Evolutionary conservation across 1,140 invertebrate genomes (phyloP).

Genomic region (Drosophila nebulosa): DNA sequence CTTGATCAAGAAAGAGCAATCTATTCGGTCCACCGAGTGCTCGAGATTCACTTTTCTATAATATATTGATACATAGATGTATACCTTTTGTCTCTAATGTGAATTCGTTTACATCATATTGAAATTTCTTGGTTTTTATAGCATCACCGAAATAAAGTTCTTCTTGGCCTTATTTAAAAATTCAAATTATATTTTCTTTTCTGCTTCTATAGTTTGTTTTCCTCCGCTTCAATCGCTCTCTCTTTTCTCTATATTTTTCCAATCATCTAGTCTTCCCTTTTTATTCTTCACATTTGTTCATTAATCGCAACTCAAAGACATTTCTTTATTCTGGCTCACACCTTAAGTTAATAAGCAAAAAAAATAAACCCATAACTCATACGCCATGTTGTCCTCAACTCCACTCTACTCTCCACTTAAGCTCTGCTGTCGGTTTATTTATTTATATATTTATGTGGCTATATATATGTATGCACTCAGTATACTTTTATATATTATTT

Average conservation of each 20-base stretch:
- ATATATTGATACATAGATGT: no score
- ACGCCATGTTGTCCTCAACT: slow-evolving; percentile 35
- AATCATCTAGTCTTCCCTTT: neutral
- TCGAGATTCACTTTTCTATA: no score
- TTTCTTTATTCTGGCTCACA: neutral
- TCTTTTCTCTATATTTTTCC: neutral
- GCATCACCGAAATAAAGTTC: no score
- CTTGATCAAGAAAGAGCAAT: no score
- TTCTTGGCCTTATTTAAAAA: no score
- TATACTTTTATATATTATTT: slow-evolving; percentile 2
- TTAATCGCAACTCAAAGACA: slow-evolving; percentile 28
- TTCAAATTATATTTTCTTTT: no score
- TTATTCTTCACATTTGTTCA: slow-evolving; percentile 14
- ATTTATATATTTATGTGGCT: slow-evolving; percentile 40
- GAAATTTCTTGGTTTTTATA: no score
- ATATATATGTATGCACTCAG: slow-evolving; percentile 7
- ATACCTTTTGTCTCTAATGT: no score
- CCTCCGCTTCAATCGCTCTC: no score
- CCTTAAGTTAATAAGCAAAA: slow-evolving; percentile 32
- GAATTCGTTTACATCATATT: no score
- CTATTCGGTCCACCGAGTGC: no score
- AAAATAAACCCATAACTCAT: slow-evolving; percentile 60
- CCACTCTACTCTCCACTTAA: slow-evolving; percentile 26
- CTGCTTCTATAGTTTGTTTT: no score
- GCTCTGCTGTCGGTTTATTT: slow-evolving; percentile 9